These are phyloP conservation scores for Salarias fasciatus DNA, from an alignment of 2,797 vertebrate species.

Conservation along the genomic window DNA sequence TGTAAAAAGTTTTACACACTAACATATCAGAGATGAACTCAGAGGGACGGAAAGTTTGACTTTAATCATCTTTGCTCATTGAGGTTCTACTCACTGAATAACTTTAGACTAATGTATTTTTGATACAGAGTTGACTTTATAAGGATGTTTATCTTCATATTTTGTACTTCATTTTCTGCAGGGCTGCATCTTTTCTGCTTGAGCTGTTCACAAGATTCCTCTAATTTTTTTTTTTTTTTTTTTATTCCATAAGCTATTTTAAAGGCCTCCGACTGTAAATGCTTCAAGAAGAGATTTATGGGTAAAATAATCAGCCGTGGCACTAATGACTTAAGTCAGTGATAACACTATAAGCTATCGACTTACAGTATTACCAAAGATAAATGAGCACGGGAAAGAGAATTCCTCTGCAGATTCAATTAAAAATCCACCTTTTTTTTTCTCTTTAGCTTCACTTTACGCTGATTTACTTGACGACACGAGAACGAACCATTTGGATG, in stretches of 20 bases:
- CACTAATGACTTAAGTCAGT: not conserved
- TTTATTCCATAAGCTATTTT: constrained; percentile 48
- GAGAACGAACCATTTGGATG: not conserved
- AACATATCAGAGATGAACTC: constrained; percentile 24
- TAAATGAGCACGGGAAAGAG: not conserved
- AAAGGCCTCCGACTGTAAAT: constrained; percentile 18
- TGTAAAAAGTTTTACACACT: constrained; percentile 47
- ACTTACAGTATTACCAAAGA: constrained; percentile 66
- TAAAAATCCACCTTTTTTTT: not conserved
- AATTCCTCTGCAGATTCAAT: not conserved
- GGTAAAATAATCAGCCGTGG: constrained; percentile 11
- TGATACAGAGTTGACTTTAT: constrained; percentile 37
- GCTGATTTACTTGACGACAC: not conserved
- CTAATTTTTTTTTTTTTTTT: not conserved
- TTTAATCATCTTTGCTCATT: constrained; percentile 22
- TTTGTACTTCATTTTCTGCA: constrained; percentile 25
- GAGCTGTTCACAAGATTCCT: too few species aligned
- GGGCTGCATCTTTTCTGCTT: constrained; percentile 15
- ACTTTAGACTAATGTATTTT: constrained; percentile 44
- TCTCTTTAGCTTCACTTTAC: not conserved
- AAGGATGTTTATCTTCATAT: constrained; percentile 12
- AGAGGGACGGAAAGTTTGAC: constrained; percentile 1
- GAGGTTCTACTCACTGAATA: constrained; percentile 20
- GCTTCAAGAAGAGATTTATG: constrained; percentile 18
- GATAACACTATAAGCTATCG: constrained; percentile 51